Evolutionary conservation across 1,140 invertebrate species (phyloP).

Genomic region (Drosophila ironensis): DNA sequence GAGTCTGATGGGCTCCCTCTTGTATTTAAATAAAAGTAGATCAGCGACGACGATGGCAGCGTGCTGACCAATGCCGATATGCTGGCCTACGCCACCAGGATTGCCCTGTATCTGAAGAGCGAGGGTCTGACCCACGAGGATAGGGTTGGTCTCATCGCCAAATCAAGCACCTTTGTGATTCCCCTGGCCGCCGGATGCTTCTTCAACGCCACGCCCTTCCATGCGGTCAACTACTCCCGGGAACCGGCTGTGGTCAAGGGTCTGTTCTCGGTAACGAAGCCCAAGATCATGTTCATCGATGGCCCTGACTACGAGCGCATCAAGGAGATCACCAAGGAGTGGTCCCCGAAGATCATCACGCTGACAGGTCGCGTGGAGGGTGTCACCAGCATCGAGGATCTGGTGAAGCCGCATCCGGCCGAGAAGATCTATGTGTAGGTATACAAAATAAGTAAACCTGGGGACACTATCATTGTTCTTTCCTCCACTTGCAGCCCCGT

Average conservation of each 20-base stretch:
- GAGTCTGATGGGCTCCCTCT: conserved; percentile 15
- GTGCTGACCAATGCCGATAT: conserved; percentile 45
- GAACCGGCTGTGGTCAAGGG: conserved; percentile 34
- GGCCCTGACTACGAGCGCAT: conserved; percentile 47
- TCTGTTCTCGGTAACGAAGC: conserved; percentile 50
- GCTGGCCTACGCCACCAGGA: conserved; percentile 23
- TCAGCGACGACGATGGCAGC: conserved; percentile 41
- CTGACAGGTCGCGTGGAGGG: conserved; percentile 49
- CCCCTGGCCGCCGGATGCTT: conserved; percentile 47
- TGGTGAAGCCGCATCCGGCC: conserved; percentile 25
- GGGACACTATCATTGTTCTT: too few relatives aligned
- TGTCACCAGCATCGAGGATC: conserved; percentile 35
- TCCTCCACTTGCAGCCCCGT: conserved; percentile 15
- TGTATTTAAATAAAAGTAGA: conserved; percentile 32
- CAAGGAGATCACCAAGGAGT: conserved; percentile 38
- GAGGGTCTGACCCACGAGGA: conserved; percentile 48
- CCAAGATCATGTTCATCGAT: conserved; percentile 71
- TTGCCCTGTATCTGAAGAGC: conserved; percentile 44
- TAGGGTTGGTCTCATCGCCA: conserved; percentile 45
- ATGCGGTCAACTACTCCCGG: conserved; percentile 49
- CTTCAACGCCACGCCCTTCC: conserved; percentile 54
- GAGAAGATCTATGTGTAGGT: conserved; percentile 47
- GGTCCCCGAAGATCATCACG: conserved; percentile 42
- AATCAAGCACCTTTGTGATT: conserved; percentile 41
- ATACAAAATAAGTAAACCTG: background rate